Percentiles rank a stretch among this genome's conserved stretches.
Conservation (phyloP, 2,888 invertebrate species). For the Drosophila lutescens region DNA sequence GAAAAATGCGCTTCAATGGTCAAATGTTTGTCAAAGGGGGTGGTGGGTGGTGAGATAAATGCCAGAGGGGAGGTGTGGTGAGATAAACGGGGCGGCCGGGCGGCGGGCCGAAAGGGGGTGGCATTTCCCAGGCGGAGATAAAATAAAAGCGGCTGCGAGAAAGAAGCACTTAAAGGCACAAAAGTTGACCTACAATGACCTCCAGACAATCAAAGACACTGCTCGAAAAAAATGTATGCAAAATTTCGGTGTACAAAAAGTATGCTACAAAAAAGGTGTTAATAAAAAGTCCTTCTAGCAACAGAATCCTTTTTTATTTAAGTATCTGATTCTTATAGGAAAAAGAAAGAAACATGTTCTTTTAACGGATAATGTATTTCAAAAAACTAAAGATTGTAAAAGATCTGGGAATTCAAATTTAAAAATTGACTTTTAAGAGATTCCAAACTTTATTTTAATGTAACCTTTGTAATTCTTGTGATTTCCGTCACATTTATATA, state of each 20-base stretch:
- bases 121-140: conserved; percentile 24
- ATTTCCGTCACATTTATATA: neutral
- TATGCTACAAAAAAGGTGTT: too few species aligned
- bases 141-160: conserved; percentile 40
- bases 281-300: too few species aligned
- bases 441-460: neutral
- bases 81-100: conserved; percentile 15
- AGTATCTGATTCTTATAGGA: too few species aligned
- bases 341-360: too few species aligned
- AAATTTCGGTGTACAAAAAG: too few species aligned
- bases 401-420: too few species aligned
- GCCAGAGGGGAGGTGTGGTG: conserved; percentile 2
- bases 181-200: conserved; percentile 50
- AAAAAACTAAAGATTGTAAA: too few species aligned
- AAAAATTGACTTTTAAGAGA: neutral
- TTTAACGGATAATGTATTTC: too few species aligned
- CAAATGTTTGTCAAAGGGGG: conserved; percentile 59
- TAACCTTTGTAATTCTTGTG: neutral
- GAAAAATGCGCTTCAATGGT: conserved; percentile 78
- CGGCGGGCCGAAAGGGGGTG: conserved; percentile 9
- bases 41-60: conserved; percentile 1
- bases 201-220: conserved; percentile 35
- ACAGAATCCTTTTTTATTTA: too few species aligned
- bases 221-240: conserved; percentile 1
- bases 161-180: conserved; percentile 44